Percentiles rank a stretch among this genome's conserved stretches.
These are phyloP conservation scores for Rhagonycha lutea DNA, from an alignment of 2,888 invertebrate genomes.

Conservation along the genomic window DNA sequence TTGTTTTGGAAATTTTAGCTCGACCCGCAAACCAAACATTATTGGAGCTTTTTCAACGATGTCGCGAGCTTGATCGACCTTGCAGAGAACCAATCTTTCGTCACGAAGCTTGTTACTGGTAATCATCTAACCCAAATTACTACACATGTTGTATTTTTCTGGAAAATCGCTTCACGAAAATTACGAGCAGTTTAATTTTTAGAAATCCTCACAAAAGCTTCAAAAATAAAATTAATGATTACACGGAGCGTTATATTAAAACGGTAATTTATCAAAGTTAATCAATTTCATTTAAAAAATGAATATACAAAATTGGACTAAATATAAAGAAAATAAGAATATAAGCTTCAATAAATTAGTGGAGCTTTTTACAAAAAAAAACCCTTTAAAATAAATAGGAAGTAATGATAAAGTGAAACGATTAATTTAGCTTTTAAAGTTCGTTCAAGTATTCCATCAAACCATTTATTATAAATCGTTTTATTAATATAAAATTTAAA, in stretches of 20 bases:
- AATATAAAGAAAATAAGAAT: background rate
- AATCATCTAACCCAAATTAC: constrained; percentile 12
- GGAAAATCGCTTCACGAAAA: background rate
- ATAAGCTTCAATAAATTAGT: background rate
- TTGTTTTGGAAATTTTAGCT: constrained; percentile 19
- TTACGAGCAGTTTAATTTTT: background rate
- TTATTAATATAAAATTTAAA: background rate
- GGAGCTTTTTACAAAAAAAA: background rate
- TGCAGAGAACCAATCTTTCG: constrained; percentile 13
- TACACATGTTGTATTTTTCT: background rate
- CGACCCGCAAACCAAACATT: background rate
- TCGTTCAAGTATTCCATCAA: background rate
- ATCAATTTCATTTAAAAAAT: background rate
- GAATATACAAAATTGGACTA: background rate
- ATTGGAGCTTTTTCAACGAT: constrained; percentile 13
- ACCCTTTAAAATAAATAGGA: background rate
- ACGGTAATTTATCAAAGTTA: background rate
- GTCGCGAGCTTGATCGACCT: constrained; percentile 17
- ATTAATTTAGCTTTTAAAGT: background rate
- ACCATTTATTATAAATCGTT: background rate
- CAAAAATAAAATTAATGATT: background rate
- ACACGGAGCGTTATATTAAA: background rate
- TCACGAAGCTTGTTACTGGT: constrained; percentile 15
- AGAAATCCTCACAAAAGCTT: background rate
- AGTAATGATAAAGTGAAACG: background rate